Evolutionary conservation across 2,113 vertebrate genomes (phyloP).

Genomic region (Chloroceryle aenea): DNA sequence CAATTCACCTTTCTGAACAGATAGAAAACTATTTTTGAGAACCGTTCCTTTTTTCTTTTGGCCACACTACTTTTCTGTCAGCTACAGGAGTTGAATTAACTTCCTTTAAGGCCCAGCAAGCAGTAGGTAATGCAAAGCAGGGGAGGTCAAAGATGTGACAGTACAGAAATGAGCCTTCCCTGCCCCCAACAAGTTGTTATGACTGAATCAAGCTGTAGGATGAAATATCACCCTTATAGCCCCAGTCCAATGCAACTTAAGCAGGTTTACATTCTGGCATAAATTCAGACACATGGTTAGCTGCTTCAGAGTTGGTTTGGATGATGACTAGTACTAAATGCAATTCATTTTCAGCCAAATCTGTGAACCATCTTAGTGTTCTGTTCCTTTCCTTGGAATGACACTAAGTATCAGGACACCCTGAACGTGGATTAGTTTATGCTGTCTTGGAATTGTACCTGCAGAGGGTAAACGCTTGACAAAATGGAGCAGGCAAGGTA

Average conservation of each 20-base stretch:
- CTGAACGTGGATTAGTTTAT: background rate
- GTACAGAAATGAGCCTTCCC: background rate
- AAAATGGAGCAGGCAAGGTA: background rate
- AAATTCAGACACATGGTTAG: background rate
- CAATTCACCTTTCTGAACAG: background rate
- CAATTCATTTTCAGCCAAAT: background rate
- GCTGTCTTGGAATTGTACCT: background rate
- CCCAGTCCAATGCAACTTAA: background rate
- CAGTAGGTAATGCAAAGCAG: background rate
- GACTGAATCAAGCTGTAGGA: background rate
- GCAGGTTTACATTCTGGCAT: background rate
- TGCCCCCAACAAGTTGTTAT: background rate
- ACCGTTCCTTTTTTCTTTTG: background rate
- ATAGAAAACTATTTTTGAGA: background rate
- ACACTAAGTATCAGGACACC: background rate
- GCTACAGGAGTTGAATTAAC: background rate
- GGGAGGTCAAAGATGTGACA: background rate
- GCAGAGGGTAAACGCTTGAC: background rate
- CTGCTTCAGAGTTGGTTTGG: fast-evolving
- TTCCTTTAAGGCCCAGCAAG: background rate
- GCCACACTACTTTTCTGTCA: background rate
- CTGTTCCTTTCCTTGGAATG: too few species aligned
- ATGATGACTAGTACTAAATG: background rate
- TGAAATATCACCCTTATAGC: background rate
- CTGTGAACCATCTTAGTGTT: background rate